These are phyloP conservation scores for Psilanteris sp. DNA, from an alignment of 1,140 invertebrate genomes.

Conservation along the genomic window DNA sequence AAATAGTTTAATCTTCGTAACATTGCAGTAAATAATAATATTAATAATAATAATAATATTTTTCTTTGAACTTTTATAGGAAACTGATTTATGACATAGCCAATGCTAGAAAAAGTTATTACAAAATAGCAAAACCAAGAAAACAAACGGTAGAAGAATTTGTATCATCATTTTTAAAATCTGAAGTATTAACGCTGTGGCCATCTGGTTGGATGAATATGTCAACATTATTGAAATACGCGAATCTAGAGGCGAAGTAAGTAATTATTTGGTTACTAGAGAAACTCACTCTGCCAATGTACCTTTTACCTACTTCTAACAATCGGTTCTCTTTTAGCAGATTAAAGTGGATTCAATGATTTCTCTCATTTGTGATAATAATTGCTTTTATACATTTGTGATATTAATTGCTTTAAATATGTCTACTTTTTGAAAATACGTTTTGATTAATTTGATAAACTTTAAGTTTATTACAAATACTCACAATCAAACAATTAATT, in stretches of 20 bases:
- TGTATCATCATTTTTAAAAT: conserved; percentile 79
- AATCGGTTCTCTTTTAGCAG: conserved; percentile 35
- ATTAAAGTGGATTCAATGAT: conserved; percentile 12
- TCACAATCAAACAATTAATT: not conserved
- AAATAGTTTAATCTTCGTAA: too few species aligned
- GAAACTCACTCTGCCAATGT: not conserved
- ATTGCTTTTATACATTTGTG: conserved; percentile 19
- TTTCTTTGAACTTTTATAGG: conserved; percentile 60
- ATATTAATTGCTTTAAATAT: conserved; percentile 25
- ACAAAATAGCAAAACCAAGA: conserved; percentile 77
- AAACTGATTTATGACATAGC: conserved; percentile 72
- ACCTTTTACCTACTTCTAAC: conserved; percentile 39
- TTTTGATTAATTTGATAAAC: not conserved
- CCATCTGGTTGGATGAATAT: conserved; percentile 82
- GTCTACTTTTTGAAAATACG: conserved; percentile 9
- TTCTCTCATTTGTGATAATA: conserved; percentile 25
- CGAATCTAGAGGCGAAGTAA: conserved; percentile 69
- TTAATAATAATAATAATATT: conserved; percentile 12
- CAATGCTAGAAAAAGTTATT: conserved; percentile 69
- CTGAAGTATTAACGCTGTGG: conserved; percentile 81
- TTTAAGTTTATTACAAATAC: too few species aligned
- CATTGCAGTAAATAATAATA: too few species aligned
- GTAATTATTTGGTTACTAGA: conserved; percentile 35
- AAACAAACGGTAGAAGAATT: conserved; percentile 81
- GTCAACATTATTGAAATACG: conserved; percentile 68